These are phyloP conservation scores for Drosophila borborema DNA, from an alignment of 2,888 invertebrate species.

Conservation along the genomic window DNA sequence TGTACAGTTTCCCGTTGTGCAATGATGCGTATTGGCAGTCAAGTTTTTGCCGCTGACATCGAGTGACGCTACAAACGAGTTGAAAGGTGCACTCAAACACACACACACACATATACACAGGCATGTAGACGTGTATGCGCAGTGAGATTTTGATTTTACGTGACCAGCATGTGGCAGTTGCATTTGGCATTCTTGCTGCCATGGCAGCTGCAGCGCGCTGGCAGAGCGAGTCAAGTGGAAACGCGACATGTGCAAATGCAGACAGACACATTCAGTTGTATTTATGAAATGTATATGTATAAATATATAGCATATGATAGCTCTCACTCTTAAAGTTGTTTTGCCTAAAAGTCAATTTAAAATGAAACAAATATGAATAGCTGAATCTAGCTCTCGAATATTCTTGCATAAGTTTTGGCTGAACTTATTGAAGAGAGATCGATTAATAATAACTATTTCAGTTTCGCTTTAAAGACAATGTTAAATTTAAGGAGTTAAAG, in stretches of 20 bases:
- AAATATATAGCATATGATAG: slow-evolving; percentile 3
- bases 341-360: neutral
- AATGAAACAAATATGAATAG: neutral
- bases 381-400: neutral
- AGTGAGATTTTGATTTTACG: slow-evolving; percentile 63
- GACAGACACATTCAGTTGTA: slow-evolving; percentile 16
- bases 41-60: slow-evolving; percentile 44
- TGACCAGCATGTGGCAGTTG: slow-evolving; percentile 67
- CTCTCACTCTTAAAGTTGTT: neutral
- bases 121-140: slow-evolving; percentile 28
- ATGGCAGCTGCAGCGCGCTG: slow-evolving; percentile 31
- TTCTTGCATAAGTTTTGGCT: too few species aligned
- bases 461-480: too few species aligned
- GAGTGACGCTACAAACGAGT: slow-evolving; percentile 30
- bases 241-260: slow-evolving; percentile 36
- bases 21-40: slow-evolving; percentile 66
- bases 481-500: too few species aligned
- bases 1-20: slow-evolving; percentile 67
- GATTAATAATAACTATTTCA: too few species aligned
- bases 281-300: slow-evolving; percentile 16
- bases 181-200: slow-evolving; percentile 23
- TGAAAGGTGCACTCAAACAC: slow-evolving; percentile 57
- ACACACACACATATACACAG: slow-evolving; percentile 10
- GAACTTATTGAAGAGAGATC: too few species aligned
- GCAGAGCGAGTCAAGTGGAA: slow-evolving; percentile 43